Evolutionary conservation across 2,797 vertebrate genomes (phyloP).

Genomic region (Acanthurus tractus): DNA sequence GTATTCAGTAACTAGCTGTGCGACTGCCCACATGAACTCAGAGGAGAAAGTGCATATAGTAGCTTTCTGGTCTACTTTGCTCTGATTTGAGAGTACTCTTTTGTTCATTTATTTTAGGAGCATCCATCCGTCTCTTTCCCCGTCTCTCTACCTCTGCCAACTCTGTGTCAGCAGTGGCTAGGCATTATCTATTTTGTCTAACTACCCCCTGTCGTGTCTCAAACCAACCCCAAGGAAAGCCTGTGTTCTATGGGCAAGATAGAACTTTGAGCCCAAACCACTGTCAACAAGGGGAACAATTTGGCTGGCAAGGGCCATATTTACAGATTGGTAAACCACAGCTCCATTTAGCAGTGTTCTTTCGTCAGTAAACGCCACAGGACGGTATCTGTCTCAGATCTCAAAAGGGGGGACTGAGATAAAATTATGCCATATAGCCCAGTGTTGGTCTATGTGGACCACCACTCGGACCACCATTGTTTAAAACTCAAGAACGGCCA

Average conservation of each 20-base stretch:
- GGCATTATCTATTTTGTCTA: constrained; percentile 82
- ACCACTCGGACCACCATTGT: constrained; percentile 72
- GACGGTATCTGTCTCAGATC: constrained; percentile 78
- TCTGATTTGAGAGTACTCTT: constrained; percentile 58
- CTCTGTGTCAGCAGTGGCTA: constrained; percentile 70
- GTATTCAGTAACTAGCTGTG: constrained; percentile 36
- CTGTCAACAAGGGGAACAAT: constrained; percentile 87
- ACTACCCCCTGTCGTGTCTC: constrained; percentile 77
- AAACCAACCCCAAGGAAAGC: constrained; percentile 76
- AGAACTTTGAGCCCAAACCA: constrained; percentile 80
- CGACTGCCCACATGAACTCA: constrained; percentile 29
- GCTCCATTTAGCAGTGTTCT: constrained; percentile 84
- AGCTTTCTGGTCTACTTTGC: constrained; percentile 35
- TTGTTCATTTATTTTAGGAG: constrained; percentile 75
- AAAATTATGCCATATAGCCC: constrained; percentile 72
- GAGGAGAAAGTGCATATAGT: constrained; percentile 31
- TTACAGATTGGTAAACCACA: constrained; percentile 86
- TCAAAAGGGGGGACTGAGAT: constrained; percentile 73
- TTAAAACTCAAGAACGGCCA: constrained; percentile 61
- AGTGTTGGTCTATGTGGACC: constrained; percentile 64
- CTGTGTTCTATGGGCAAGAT: constrained; percentile 78
- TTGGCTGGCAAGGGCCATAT: constrained; percentile 84
- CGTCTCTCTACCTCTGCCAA: constrained; percentile 68
- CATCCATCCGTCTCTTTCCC: constrained; percentile 67
- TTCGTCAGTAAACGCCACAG: constrained; percentile 80